phyloP scores from a whole-genome alignment of 2,888 invertebrate species.

The Argyresthia goedartella region DNA sequence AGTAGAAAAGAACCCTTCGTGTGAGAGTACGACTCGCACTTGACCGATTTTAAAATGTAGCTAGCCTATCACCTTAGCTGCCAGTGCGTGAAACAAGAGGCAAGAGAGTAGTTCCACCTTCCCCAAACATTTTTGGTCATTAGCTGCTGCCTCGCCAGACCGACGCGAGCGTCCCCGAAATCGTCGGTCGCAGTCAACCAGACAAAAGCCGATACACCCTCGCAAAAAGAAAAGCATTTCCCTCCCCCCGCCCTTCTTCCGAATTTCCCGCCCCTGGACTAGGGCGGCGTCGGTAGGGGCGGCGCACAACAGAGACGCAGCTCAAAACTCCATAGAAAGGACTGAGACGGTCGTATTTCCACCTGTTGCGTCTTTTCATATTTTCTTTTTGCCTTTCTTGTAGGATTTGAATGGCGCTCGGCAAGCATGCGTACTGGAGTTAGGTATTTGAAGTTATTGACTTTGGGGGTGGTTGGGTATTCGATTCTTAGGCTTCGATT shows the following conservation, averaged over 20 bases:
- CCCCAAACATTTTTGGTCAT: background rate
- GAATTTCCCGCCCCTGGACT: constrained; percentile 64
- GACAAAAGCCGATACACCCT: constrained; percentile 67
- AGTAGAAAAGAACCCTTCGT: no score
- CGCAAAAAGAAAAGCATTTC: constrained; percentile 67
- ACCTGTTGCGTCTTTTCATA: constrained; percentile 66
- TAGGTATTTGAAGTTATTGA: constrained; percentile 55
- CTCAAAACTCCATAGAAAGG: constrained; percentile 61
- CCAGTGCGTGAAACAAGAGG: no score
- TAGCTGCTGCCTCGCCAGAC: constrained; percentile 16
- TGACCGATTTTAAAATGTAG: no score
- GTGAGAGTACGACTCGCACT: no score
- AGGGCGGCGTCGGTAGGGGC: constrained; percentile 65
- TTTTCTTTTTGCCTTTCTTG: constrained; percentile 65
- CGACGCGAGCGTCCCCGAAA: constrained; percentile 66
- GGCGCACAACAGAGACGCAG: constrained; percentile 61
- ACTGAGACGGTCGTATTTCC: constrained; percentile 65
- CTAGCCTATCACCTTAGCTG: no score
- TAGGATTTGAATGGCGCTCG: constrained; percentile 53
- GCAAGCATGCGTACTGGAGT: constrained; percentile 55
- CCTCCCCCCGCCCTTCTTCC: constrained; percentile 59
- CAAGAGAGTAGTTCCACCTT: background rate
- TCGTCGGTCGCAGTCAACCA: constrained; percentile 68
- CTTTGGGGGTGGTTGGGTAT: constrained; percentile 22
- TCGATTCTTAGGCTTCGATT: constrained; percentile 31